A percentile compares a stretch with the other conserved stretches of the same genome.
phyloP scores from a whole-genome alignment of 1,140 invertebrate species.

The Potamilus streckersoni region DNA sequence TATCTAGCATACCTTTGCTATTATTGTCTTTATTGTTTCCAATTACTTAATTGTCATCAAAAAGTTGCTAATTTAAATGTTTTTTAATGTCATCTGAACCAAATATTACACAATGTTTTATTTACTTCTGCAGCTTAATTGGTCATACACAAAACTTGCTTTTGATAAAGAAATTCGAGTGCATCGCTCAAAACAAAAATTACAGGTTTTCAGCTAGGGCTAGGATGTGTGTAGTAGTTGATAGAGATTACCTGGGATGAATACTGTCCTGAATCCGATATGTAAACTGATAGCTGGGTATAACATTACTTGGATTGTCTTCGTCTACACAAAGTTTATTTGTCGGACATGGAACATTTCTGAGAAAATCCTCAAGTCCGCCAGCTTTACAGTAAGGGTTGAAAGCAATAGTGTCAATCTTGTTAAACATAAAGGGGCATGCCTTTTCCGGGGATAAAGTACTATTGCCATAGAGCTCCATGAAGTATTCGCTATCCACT shows the following conservation, averaged over 20 bases:
- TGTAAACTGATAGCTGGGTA: conserved; percentile 91
- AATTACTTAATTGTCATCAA: too few species aligned
- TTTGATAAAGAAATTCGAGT: too few species aligned
- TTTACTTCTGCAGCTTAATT: too few species aligned
- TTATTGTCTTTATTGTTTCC: too few species aligned
- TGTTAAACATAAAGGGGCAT: conserved; percentile 87
- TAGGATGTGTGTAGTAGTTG: background rate
- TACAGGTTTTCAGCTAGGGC: background rate
- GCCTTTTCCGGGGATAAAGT: conserved; percentile 73
- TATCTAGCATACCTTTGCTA: too few species aligned
- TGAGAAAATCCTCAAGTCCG: conserved; percentile 83
- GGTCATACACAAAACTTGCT: too few species aligned
- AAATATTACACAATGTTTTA: too few species aligned
- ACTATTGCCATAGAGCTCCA: conserved; percentile 88
- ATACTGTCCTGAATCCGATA: conserved; percentile 89
- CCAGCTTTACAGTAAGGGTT: conserved; percentile 85
- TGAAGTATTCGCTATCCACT: conserved; percentile 86
- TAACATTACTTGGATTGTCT: conserved; percentile 82
- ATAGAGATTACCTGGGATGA: conserved; percentile 81
- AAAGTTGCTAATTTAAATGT: too few species aligned
- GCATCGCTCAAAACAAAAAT: too few species aligned
- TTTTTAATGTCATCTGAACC: too few species aligned
- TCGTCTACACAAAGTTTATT: conserved; percentile 87
- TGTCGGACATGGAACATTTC: conserved; percentile 86
- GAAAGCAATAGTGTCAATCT: conserved; percentile 84